phyloP scores from a whole-genome alignment of 2,797 vertebrate genomes.

The Brotogeris chrysoptera region DNA sequence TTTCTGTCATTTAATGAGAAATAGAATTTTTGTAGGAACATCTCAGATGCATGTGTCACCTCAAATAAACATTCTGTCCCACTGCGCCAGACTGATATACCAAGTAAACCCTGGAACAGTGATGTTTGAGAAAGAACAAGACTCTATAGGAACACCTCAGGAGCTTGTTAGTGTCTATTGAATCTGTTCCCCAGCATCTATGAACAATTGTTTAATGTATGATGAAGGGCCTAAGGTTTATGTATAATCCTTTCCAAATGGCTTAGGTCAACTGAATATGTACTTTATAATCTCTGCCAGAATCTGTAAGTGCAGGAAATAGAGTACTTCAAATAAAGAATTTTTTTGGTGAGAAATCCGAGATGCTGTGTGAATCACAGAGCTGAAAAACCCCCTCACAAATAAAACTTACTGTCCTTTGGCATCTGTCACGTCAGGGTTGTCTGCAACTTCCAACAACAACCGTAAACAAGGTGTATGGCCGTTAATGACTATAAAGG shows the following conservation, averaged over 20 bases:
- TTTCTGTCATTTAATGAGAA: background rate
- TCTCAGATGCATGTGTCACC: background rate
- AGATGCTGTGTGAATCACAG: background rate
- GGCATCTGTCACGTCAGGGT: conserved; percentile 86
- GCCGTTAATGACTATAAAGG: conserved; percentile 89
- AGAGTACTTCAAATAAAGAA: background rate
- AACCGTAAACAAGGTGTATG: conserved; percentile 91
- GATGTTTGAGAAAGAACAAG: background rate
- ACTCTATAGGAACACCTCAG: background rate
- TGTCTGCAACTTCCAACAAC: conserved; percentile 89
- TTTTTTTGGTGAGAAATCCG: background rate
- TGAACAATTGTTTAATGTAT: background rate
- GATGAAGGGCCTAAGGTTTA: conserved; percentile 9
- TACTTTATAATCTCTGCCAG: background rate
- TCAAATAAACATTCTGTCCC: background rate
- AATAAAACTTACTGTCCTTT: conserved; percentile 92
- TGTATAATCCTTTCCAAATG: background rate
- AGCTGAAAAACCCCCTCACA: background rate
- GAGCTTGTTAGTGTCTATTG: background rate
- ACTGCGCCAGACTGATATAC: background rate
- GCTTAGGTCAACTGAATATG: background rate
- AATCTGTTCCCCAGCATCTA: background rate
- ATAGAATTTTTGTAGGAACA: background rate
- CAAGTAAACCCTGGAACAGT: background rate
- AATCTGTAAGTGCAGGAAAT: background rate